Evolutionary conservation across 2,113 vertebrate genomes (phyloP).

Genomic region (Montifringilla adamsi): DNA sequence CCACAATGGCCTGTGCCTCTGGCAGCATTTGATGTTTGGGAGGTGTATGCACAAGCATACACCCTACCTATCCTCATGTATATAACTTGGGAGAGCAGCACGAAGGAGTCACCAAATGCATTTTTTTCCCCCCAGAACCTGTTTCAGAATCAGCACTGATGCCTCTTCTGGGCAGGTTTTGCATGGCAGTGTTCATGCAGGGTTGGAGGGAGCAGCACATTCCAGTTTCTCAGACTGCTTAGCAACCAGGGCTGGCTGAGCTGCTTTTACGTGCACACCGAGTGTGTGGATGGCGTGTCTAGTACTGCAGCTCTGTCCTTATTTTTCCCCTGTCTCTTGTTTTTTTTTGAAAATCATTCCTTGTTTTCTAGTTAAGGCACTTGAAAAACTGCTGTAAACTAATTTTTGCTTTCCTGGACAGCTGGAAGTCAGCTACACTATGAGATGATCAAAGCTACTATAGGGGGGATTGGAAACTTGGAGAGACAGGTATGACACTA

Average conservation of each 20-base stretch:
- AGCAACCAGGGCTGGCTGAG: constrained; percentile 60
- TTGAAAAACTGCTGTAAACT: not conserved
- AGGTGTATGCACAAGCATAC: rapidly evolving
- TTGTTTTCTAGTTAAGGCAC: constrained; percentile 45
- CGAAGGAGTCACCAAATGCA: rapidly evolving
- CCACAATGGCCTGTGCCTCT: not conserved
- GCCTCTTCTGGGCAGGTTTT: not conserved
- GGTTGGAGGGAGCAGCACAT: constrained; percentile 30
- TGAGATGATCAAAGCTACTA: not conserved
- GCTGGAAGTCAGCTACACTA: not conserved
- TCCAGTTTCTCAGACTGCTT: constrained; percentile 58
- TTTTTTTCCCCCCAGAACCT: not conserved
- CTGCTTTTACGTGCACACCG: not conserved
- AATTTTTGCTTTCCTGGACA: constrained; percentile 8
- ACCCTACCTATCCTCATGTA: rapidly evolving
- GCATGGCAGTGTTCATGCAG: not conserved
- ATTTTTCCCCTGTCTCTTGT: not conserved
- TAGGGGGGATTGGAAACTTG: not conserved
- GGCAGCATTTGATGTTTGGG: not conserved
- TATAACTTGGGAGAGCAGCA: not conserved
- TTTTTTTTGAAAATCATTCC: constrained; percentile 20
- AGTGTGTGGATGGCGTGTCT: not conserved
- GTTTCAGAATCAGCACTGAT: not conserved
- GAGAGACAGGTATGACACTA: not conserved
- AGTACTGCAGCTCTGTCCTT: not conserved